phyloP scores from a whole-genome alignment of 2,797 vertebrate genomes.

The Euthynnus affinis region DNA sequence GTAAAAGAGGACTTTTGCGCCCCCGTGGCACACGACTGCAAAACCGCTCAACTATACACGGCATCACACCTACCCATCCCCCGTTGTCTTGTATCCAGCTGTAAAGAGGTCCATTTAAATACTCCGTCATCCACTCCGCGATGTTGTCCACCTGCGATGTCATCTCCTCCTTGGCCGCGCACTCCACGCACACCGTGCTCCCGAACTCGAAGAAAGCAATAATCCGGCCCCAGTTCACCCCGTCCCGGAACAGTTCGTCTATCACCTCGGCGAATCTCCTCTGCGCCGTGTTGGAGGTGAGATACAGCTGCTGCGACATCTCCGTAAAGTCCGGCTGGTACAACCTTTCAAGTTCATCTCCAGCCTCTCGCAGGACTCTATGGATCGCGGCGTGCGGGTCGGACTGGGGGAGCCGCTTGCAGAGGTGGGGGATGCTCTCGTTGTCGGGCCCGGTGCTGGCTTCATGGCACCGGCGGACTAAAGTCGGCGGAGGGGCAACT shows the following conservation, averaged over 20 bases:
- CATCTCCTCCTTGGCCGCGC: slow-evolving; percentile 95
- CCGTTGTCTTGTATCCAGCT: slow-evolving; percentile 99
- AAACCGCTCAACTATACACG: slow-evolving; percentile 43
- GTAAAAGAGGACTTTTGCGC: slow-evolving; percentile 50
- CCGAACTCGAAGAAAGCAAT: slow-evolving; percentile 99
- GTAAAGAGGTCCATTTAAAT: slow-evolving; percentile 95
- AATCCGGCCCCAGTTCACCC: slow-evolving; percentile 98
- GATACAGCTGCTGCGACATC: slow-evolving; percentile 95
- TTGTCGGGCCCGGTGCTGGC: slow-evolving; percentile 65
- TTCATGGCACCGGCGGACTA: slow-evolving; percentile 76
- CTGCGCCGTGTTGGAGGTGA: slow-evolving; percentile 92
- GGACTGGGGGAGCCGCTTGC: slow-evolving; percentile 56
- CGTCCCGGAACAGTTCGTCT: slow-evolving; percentile 98
- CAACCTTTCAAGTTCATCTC: slow-evolving; percentile 93
- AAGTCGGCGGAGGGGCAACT: slow-evolving; percentile 70
- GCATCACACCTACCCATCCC: slow-evolving; percentile 95
- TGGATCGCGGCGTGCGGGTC: slow-evolving; percentile 86
- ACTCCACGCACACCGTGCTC: slow-evolving; percentile 95
- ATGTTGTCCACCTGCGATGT: slow-evolving; percentile 93
- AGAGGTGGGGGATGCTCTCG: slow-evolving; percentile 58
- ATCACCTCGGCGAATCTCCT: slow-evolving; percentile 94
- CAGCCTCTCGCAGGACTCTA: slow-evolving; percentile 92
- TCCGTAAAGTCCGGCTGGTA: slow-evolving; percentile 96
- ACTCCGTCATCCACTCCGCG: slow-evolving; percentile 97
- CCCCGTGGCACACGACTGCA: slow-evolving; percentile 60